A percentile compares a stretch with the other conserved stretches of the same genome.
phyloP scores from a whole-genome alignment of 2,888 invertebrate species.

The Tipula confusa region DNA sequence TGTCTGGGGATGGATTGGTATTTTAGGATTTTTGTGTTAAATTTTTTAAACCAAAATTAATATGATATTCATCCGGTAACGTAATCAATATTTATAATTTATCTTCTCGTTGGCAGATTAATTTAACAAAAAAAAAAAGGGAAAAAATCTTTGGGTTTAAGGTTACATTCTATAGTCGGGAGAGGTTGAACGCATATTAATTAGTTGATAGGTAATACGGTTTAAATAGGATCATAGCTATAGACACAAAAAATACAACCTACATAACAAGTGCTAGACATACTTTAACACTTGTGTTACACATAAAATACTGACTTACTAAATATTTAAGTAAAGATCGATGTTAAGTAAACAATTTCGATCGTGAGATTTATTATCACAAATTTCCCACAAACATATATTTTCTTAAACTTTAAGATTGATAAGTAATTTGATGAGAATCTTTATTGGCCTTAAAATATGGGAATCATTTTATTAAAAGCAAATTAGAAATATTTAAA shows the following conservation, averaged over 20 bases:
- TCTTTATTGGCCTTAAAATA: too few relatives aligned
- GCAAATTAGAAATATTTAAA: too few relatives aligned
- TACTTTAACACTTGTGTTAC: too few relatives aligned
- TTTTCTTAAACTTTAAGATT: too few relatives aligned
- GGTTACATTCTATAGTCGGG: not conserved
- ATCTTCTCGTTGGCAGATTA: not conserved
- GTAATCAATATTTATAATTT: not conserved
- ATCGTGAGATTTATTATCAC: too few relatives aligned
- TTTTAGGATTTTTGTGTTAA: not conserved
- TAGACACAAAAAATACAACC: not conserved
- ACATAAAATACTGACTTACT: not conserved
- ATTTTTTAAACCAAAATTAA: not conserved
- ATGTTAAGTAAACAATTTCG: too few relatives aligned
- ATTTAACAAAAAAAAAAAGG: not conserved
- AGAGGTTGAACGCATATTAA: not conserved
- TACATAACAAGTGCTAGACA: not conserved
- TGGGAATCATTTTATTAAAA: too few relatives aligned
- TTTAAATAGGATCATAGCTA: not conserved
- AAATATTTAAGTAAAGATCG: too few relatives aligned
- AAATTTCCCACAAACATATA: too few relatives aligned
- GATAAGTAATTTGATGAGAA: too few relatives aligned
- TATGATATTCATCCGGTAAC: slow-evolving; percentile 12
- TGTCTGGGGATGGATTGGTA: not conserved
- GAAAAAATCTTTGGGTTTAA: not conserved
- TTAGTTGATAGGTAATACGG: not conserved